Conservation (phyloP, 1,140 invertebrate genomes). For the Aphelenchoides fujianensis region DNA sequence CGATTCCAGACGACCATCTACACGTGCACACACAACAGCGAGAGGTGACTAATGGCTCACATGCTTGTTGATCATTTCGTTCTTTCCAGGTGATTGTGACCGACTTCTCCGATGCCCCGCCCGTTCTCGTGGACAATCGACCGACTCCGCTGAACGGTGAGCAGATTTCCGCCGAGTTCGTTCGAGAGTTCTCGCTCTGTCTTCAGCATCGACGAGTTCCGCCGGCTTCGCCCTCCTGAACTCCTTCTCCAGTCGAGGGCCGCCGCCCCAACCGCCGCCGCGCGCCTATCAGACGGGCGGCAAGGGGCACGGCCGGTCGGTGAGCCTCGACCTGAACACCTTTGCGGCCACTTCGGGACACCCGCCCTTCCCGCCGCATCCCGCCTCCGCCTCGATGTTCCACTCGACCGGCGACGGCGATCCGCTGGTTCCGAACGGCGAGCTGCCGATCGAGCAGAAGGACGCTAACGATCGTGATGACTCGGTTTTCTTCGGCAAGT, state of each 20-base stretch:
- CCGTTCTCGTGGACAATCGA: conserved; percentile 36
- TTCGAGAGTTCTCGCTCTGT: conserved; percentile 13
- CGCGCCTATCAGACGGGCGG: conserved; percentile 37
- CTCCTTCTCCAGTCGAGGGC: conserved; percentile 26
- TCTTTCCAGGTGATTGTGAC: conserved; percentile 33
- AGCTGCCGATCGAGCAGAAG: too few species aligned
- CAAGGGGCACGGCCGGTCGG: conserved; percentile 46
- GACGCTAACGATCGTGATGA: too few species aligned
- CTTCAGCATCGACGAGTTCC: conserved; percentile 26
- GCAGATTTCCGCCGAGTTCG: conserved; percentile 24
- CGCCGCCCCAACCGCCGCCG: conserved; percentile 42
- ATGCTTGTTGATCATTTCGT: not conserved
- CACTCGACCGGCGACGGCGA: not conserved
- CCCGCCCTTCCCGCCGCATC: not conserved
- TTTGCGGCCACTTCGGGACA: conserved; percentile 40
- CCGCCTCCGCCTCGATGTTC: not conserved
- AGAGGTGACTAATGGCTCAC: conserved; percentile 23
- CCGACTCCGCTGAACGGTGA: conserved; percentile 41
- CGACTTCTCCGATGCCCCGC: conserved; percentile 49
- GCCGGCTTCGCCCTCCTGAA: conserved; percentile 13
- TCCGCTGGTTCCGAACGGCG: too few species aligned
- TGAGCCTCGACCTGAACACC: conserved; percentile 43
- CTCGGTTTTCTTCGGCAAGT: not conserved
- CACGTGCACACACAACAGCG: conserved; percentile 30
- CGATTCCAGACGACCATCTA: too few species aligned